These are phyloP conservation scores for Mesaphorura yosii DNA, from an alignment of 1,140 invertebrate species.

Conservation along the genomic window DNA sequence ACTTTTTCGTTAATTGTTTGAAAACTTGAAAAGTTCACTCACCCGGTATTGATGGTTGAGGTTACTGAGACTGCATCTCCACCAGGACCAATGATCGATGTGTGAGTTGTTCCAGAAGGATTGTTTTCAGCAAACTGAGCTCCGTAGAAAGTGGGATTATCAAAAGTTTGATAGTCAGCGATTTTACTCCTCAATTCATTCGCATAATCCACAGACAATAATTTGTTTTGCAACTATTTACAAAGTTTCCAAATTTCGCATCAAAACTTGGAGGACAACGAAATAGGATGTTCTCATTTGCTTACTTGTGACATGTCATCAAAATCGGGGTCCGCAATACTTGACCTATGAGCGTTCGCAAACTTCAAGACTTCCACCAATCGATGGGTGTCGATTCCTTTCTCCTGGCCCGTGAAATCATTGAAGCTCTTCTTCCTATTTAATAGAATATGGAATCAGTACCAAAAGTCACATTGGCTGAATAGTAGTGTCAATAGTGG, in stretches of 20 bases:
- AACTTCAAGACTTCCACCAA: conserved; percentile 86
- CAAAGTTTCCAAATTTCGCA: too few species aligned
- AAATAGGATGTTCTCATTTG: conserved; percentile 19
- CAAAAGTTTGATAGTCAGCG: conserved; percentile 53
- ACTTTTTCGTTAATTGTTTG: too few species aligned
- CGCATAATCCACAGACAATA: conserved; percentile 54
- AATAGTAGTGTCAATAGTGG: conserved; percentile 38
- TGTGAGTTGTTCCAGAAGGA: conserved; percentile 80
- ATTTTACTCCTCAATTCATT: conserved; percentile 50
- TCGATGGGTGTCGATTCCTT: conserved; percentile 45
- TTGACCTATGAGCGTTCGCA: conserved; percentile 68
- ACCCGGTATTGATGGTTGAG: conserved; percentile 84
- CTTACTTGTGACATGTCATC: conserved; percentile 50
- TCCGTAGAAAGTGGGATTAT: conserved; percentile 56
- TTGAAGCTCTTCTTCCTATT: background rate
- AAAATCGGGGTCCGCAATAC: conserved; percentile 73
- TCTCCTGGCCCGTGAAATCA: conserved; percentile 6
- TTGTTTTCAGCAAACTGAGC: conserved; percentile 44
- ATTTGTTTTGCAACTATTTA: conserved; percentile 50
- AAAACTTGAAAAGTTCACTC: conserved; percentile 5
- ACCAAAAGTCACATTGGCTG: conserved; percentile 34
- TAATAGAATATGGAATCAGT: background rate
- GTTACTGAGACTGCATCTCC: conserved; percentile 89
- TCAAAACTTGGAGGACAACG: background rate
- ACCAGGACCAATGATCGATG: conserved; percentile 69